phyloP scores from a whole-genome alignment of 2,797 vertebrate genomes.

The Gephyroberyx darwinii region DNA sequence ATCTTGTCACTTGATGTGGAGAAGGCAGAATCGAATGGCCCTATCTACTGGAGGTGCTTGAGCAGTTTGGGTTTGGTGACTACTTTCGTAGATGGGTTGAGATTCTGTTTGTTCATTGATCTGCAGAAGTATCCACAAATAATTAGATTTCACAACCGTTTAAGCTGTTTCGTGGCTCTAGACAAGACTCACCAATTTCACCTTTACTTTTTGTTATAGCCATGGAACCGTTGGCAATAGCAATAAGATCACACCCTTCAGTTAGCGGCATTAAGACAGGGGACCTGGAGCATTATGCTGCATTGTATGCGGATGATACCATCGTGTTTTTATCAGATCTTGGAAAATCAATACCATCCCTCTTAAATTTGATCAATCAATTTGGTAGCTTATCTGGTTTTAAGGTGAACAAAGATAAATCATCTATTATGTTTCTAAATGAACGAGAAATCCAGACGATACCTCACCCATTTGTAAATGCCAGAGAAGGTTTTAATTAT shows the following conservation, averaged over 20 bases:
- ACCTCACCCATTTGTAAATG: conserved; percentile 7
- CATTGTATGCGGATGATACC: conserved; percentile 18
- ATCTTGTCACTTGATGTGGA: conserved; percentile 22
- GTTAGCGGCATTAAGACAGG: conserved; percentile 4
- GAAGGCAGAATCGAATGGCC: not conserved
- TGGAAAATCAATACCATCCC: conserved; percentile 7
- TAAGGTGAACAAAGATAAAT: conserved; percentile 18
- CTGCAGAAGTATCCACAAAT: conserved; percentile 15
- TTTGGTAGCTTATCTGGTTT: conserved; percentile 13
- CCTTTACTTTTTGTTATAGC: conserved; percentile 10
- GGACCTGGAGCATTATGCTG: conserved; percentile 7
- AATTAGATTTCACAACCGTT: conserved; percentile 17
- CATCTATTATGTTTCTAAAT: conserved; percentile 12
- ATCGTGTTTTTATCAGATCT: conserved; percentile 12
- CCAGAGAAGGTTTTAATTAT: conserved; percentile 4
- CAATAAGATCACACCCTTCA: not conserved
- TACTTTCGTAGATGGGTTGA: conserved; percentile 22
- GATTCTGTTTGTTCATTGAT: not conserved
- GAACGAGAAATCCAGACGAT: conserved; percentile 1
- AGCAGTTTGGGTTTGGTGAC: conserved; percentile 15
- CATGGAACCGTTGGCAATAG: conserved; percentile 9
- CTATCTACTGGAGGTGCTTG: conserved; percentile 16
- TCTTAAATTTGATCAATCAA: conserved; percentile 8
- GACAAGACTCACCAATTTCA: conserved; percentile 5
- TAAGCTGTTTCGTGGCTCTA: not conserved